Percentiles rank a stretch among this genome's conserved stretches.
Evolutionary conservation across 2,888 invertebrate genomes (phyloP).

Genomic region (Marronus borbonicus): DNA sequence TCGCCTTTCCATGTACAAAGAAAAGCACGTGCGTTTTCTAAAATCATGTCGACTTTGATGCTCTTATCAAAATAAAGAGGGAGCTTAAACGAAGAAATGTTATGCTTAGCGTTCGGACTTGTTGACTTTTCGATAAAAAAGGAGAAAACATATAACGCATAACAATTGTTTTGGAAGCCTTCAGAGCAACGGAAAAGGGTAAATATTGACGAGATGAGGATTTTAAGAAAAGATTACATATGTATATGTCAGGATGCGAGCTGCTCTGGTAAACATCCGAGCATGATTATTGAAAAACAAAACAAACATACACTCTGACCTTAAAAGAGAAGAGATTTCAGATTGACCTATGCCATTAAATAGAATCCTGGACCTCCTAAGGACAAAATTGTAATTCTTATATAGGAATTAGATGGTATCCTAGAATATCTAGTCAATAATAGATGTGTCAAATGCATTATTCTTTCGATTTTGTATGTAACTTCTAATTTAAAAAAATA

Average conservation of each 20-base stretch:
- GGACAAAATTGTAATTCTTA: too few relatives aligned
- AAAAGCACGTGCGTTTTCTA: constrained; percentile 9
- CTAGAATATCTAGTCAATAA: too few relatives aligned
- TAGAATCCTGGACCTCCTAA: too few relatives aligned
- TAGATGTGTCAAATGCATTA: too few relatives aligned
- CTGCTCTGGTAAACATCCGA: not conserved
- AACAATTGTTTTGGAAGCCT: not conserved
- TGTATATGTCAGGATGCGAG: not conserved
- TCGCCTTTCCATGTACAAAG: not conserved
- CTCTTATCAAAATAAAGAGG: constrained; percentile 14
- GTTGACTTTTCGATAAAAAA: constrained; percentile 10
- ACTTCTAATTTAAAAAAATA: too few relatives aligned
- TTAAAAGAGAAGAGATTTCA: too few relatives aligned
- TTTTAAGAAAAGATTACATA: not conserved
- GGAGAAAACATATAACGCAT: not conserved
- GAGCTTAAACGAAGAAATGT: not conserved
- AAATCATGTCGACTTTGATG: constrained; percentile 5
- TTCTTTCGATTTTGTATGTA: too few relatives aligned
- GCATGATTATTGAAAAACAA: too few relatives aligned
- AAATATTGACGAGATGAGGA: constrained; percentile 14
- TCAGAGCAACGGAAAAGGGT: not conserved
- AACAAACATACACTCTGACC: too few relatives aligned
- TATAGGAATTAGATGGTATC: too few relatives aligned
- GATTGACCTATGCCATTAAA: too few relatives aligned
- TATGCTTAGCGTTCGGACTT: not conserved